Evolutionary conservation across 2,888 invertebrate species (phyloP).

Genomic region (Petrophora chlorosata): DNA sequence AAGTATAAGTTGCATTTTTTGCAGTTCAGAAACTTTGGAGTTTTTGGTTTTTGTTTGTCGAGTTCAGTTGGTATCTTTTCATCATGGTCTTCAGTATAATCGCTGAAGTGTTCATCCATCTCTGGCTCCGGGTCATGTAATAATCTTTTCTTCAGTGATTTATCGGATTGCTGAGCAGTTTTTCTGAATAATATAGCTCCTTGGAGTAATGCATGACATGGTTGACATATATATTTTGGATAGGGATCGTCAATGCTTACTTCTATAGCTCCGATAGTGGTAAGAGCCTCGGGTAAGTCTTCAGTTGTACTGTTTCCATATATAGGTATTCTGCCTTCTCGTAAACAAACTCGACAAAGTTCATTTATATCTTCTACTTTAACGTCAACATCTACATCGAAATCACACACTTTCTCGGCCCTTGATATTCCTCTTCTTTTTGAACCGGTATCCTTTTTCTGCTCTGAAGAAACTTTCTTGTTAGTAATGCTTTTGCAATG

Average conservation of each 20-base stretch:
- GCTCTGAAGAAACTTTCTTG: not conserved
- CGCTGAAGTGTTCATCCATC: constrained; percentile 29
- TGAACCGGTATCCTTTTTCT: not conserved
- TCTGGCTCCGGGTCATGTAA: constrained; percentile 15
- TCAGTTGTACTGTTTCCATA: constrained; percentile 43
- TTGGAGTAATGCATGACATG: constrained; percentile 60
- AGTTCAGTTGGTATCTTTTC: not conserved
- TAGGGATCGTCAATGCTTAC: constrained; percentile 54
- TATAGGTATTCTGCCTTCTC: constrained; percentile 65
- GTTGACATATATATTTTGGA: constrained; percentile 64
- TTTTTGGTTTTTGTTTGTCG: constrained; percentile 24
- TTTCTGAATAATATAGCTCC: constrained; percentile 67
- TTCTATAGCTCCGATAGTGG: constrained; percentile 55
- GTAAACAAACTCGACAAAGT: constrained; percentile 67
- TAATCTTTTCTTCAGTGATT: constrained; percentile 44
- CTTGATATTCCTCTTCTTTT: too few relatives aligned
- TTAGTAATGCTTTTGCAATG: constrained; percentile 22
- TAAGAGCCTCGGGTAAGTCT: constrained; percentile 54
- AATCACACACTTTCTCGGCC: not conserved
- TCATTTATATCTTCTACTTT: constrained; percentile 26
- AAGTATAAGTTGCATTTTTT: constrained; percentile 62
- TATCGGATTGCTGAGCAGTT: constrained; percentile 65
- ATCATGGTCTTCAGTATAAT: constrained; percentile 26
- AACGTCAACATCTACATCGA: not conserved
- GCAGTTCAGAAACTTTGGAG: constrained; percentile 37